Percentiles rank a stretch among this genome's conserved stretches.
Evolutionary conservation across 2,888 invertebrate genomes (phyloP).

Genomic region (Gandaritis pyraliata): DNA sequence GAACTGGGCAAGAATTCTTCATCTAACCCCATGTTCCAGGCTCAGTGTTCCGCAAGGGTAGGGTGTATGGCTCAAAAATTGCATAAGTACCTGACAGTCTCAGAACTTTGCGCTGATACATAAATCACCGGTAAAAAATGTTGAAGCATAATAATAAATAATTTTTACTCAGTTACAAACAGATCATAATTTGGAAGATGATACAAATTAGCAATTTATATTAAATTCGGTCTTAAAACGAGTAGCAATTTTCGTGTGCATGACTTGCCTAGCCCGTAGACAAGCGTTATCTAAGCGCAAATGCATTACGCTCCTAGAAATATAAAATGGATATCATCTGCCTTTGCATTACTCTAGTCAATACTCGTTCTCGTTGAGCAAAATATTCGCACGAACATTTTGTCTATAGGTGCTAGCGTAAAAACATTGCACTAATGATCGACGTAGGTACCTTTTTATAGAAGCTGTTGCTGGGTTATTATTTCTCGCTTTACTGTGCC

Average conservation of each 20-base stretch:
- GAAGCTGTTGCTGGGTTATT: slow-evolving; percentile 19
- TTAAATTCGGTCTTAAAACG: slow-evolving; percentile 1
- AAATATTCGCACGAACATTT: not conserved
- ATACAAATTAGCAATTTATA: not conserved
- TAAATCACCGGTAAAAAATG: no score
- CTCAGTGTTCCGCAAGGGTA: no score
- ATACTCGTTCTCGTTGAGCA: not conserved
- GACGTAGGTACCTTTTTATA: slow-evolving; percentile 9
- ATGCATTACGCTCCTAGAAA: not conserved
- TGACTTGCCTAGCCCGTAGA: not conserved
- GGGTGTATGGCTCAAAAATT: no score
- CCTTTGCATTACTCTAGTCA: no score
- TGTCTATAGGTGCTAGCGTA: slow-evolving; percentile 5
- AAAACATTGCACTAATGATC: slow-evolving; percentile 23
- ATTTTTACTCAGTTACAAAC: not conserved
- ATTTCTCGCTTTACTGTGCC: slow-evolving; percentile 6
- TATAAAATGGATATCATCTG: no score
- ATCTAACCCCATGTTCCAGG: no score
- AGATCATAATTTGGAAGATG: not conserved
- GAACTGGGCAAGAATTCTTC: no score
- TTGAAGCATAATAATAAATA: no score
- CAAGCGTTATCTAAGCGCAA: not conserved
- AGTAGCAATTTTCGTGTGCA: slow-evolving; percentile 13
- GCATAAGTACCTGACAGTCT: no score
- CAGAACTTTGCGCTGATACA: no score